Evolutionary conservation across 2,888 invertebrate species (phyloP), one percentile per base, ranked within the genome.

Genomic region (Idaea aversata): DNA sequence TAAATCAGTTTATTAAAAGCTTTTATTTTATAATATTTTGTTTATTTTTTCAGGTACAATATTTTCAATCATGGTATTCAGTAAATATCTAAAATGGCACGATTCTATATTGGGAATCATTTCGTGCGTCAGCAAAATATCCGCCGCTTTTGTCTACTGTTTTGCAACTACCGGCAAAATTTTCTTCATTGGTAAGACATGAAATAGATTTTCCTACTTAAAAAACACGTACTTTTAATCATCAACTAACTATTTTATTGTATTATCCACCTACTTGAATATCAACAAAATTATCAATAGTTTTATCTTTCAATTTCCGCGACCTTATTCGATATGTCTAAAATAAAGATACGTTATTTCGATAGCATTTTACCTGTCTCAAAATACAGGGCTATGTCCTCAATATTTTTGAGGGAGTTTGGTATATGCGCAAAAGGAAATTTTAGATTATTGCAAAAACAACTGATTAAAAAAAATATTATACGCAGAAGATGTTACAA

Each of bases 121-220:
- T 3, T 74, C 75, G 0, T 69, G 70, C 4, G 16, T 70, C 63
- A 73, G 72, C 71, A 74, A 73, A 57, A 70, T 73, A 84, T 15
- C 95, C 2, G 95, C 96, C 0, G 95, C 96, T 62, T 95, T 97
- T 75, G 95, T 97, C 0, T 97, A 97, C 78, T 96, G 97, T 57
- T 97, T 97, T 80, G 96, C 97, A 3, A 94, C 94, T 5, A 95
- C 95, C 34, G 94, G 94, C 15, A 94, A 94, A 87, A 95, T 96
- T 78, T 95, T 97, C 84, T 97, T 95, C 82, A 89, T 70, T n/a
- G 72, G 70, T 70, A 69, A 68, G 67, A 47, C 13, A 13, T 10
- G 7, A 10, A 47, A 47, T 25, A 25, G 25, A 15, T 57, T 38
- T 59, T 57, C 25, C 10, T 47, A 47, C 7, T 6, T n/a, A 2